These are phyloP conservation scores for Episyrphus balteatus DNA, from an alignment of 1,140 invertebrate species.

Conservation along the genomic window DNA sequence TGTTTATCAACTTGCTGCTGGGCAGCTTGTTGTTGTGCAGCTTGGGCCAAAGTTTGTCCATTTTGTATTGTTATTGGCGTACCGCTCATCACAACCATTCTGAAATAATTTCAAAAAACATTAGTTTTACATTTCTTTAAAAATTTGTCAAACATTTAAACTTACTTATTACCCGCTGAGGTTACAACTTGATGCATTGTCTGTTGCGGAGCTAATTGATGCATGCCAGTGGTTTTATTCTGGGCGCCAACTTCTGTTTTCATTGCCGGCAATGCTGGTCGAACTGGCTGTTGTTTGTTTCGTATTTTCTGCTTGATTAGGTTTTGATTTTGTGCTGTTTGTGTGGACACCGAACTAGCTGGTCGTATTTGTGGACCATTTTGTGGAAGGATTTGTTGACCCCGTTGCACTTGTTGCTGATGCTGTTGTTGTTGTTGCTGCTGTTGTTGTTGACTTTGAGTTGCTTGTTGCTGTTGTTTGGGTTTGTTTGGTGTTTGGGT, in stretches of 20 bases:
- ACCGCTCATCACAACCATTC: constrained; percentile 36
- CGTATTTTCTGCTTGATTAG: constrained; percentile 32
- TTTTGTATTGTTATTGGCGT: constrained; percentile 32
- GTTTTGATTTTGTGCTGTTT: constrained; percentile 46
- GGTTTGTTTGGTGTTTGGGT: constrained; percentile 26
- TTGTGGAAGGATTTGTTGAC: constrained; percentile 46
- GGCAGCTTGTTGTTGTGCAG: constrained; percentile 17
- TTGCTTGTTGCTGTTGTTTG: constrained; percentile 16
- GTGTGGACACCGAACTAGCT: constrained; percentile 62
- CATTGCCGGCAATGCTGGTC: constrained; percentile 45
- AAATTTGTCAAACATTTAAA: not conserved
- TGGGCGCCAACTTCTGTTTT: constrained; percentile 56
- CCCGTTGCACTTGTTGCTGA: constrained; percentile 14
- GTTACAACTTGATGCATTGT: constrained; percentile 38
- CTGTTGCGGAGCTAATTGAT: constrained; percentile 25
- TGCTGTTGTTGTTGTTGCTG: constrained; percentile 15
- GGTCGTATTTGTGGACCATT: constrained; percentile 49
- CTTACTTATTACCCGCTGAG: constrained; percentile 30
- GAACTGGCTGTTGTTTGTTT: constrained; percentile 39
- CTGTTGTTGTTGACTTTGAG: constrained; percentile 15
- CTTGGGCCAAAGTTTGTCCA: constrained; percentile 25
- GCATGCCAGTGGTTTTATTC: constrained; percentile 40
- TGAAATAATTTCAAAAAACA: constrained; percentile 8
- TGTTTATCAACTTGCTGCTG: constrained; percentile 15
- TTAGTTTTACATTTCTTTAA: not conserved